These are phyloP conservation scores for Coturnix japonica DNA, from an alignment of 2,113 vertebrate species.

Conservation along the genomic window DNA sequence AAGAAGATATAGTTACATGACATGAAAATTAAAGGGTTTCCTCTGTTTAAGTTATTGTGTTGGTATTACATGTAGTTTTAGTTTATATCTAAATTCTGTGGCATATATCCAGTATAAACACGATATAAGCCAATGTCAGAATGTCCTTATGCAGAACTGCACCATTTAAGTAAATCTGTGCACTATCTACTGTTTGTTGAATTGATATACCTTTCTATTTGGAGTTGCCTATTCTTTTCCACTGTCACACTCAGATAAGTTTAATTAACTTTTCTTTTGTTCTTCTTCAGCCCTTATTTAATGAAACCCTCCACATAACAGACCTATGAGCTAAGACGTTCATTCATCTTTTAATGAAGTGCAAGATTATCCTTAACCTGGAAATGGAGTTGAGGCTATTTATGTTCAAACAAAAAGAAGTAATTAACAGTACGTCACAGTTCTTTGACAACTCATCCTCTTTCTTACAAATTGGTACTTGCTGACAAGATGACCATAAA, in stretches of 20 bases:
- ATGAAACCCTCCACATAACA: not conserved
- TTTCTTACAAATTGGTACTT: not conserved
- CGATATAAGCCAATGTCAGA: not conserved
- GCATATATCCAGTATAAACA: slow-evolving; percentile 4
- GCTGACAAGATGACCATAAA: not conserved
- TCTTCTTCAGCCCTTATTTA: not conserved
- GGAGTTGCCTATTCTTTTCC: not conserved
- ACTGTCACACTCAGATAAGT: not conserved
- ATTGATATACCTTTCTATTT: not conserved
- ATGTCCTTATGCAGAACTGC: not conserved
- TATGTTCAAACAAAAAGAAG: not conserved
- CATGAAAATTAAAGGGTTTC: not conserved
- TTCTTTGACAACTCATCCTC: not conserved
- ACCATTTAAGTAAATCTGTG: not conserved
- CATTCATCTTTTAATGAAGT: not conserved
- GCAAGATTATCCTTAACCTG: not conserved
- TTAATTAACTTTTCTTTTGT: not conserved
- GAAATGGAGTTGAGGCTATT: not conserved
- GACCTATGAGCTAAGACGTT: not conserved
- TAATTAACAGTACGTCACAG: not conserved
- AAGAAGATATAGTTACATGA: not conserved
- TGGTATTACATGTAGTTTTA: not conserved
- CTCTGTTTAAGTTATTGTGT: not conserved
- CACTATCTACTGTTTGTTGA: not conserved
- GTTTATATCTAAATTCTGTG: slow-evolving; percentile 13